Evolutionary conservation across 1,140 invertebrate species (phyloP), one percentile per base, ranked within the genome.

Genomic region (Patella vulgata): DNA sequence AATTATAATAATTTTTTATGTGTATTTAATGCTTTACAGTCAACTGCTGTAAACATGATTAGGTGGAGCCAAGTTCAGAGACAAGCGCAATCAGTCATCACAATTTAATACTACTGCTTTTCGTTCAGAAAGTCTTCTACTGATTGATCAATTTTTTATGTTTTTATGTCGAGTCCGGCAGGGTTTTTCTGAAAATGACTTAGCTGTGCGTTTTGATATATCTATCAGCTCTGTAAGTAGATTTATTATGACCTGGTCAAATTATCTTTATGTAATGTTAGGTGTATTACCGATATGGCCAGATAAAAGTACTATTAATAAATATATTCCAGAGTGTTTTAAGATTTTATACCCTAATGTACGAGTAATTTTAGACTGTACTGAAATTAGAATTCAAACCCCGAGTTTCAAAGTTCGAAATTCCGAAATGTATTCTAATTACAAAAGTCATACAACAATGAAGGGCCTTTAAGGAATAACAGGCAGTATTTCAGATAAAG

Each of bases 331-430:
- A 63, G 42, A 65, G 52, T 65, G 52, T 65, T 85, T 85, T 67
- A 71, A 77, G 62, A 42, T 46, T 31, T 44, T 69, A 50, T 83
- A 80, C 70, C 62, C 58, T 46, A 68, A 78, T 62, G 79, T 71
- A 48, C 68, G 82, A 67, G 78, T 82, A 1, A 83, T 84, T 47
- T 78, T 83, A 57, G 82, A 85, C 53, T 84, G 82, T 55, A 84
- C 79, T 59, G 82, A 85, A 73, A 71, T 86, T 25, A 74, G 71
- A 66, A 80, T 78, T 30, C 74, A 84, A 73, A 67, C 65, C 19
- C 81, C 79, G 21, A 48, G 74, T 27, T 48, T 51, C 46, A 58
- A 68, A 19, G 51, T 63, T 21, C 23, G 59, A 1, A 63, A 64
- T n/a, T 54, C 60, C 27, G 17, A 70, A 46, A 53, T 48, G n/a